Evolutionary conservation across 1,140 invertebrate genomes (phyloP).

Genomic region (Batillaria attramentaria): DNA sequence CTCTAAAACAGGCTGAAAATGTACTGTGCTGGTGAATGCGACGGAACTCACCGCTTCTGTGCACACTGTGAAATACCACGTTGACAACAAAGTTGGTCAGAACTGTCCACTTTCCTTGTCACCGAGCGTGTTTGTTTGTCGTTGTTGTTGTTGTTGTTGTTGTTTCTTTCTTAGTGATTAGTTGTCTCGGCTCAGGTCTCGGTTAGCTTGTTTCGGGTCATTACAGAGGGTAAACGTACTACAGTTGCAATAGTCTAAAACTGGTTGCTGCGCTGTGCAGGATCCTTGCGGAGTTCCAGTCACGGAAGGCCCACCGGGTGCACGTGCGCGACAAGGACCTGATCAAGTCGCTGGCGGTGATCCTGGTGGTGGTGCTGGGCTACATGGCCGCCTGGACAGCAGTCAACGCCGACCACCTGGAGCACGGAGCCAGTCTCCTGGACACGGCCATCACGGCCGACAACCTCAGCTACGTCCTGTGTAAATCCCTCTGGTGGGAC

Average conservation of each 20-base stretch:
- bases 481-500: slow-evolving; percentile 89
- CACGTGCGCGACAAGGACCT: slow-evolving; percentile 88
- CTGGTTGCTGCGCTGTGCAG: slow-evolving; percentile 57
- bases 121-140: background rate
- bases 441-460: slow-evolving; percentile 70
- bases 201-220: no score
- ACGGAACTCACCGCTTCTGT: no score
- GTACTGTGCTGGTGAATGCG: no score
- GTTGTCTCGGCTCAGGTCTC: no score
- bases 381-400: slow-evolving; percentile 91
- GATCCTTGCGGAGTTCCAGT: slow-evolving; percentile 79
- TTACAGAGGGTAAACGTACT: no score
- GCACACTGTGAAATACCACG: no score
- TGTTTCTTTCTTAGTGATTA: no score
- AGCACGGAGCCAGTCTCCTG: slow-evolving; percentile 63
- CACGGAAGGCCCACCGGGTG: slow-evolving; percentile 91
- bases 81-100: no score
- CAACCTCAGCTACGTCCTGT: slow-evolving; percentile 77
- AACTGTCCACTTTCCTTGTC: no score
- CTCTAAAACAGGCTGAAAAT: background rate
- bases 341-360: slow-evolving; percentile 84
- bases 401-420: slow-evolving; percentile 72
- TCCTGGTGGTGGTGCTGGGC: slow-evolving; percentile 84
- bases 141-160: background rate
- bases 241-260: no score